Evolutionary conservation across 2,113 vertebrate genomes (phyloP).

Genomic region (Siniperca knerii): DNA sequence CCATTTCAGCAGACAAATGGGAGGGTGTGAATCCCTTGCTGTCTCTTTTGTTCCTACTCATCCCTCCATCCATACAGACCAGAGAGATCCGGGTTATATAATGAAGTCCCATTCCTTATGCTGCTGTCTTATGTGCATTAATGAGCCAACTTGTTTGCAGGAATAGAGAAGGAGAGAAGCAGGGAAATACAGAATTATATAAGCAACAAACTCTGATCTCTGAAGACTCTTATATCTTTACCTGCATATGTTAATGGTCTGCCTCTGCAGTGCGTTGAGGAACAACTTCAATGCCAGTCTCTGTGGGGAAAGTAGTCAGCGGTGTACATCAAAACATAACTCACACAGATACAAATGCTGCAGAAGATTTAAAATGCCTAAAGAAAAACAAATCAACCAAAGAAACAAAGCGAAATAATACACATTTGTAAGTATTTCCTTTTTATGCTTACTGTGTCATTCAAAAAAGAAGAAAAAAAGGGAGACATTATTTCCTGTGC

Average conservation of each 20-base stretch:
- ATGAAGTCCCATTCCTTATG: neutral
- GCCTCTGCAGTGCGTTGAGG: neutral
- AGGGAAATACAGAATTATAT: slow-evolving; percentile 24
- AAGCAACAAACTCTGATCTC: slow-evolving; percentile 39
- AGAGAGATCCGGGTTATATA: slow-evolving; percentile 31
- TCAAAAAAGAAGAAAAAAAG: no score
- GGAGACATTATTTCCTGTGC: no score
- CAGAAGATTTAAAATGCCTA: neutral
- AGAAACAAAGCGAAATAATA: neutral
- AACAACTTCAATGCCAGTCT: neutral
- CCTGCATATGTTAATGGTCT: slow-evolving; percentile 21
- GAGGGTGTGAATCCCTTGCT: neutral
- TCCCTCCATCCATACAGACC: slow-evolving; percentile 29
- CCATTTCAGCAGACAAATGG: neutral
- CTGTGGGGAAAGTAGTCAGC: neutral
- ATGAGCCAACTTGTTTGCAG: slow-evolving; percentile 58
- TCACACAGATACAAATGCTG: neutral
- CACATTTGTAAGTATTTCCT: neutral
- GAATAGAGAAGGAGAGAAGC: slow-evolving; percentile 15
- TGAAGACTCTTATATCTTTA: neutral
- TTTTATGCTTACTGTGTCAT: neutral
- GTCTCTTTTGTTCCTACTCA: slow-evolving; percentile 10
- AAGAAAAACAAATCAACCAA: neutral
- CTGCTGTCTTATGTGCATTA: slow-evolving; percentile 31
- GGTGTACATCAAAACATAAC: neutral